These are phyloP conservation scores for Oostethus manadensis DNA, from an alignment of 2,113 vertebrate species.

Conservation along the genomic window DNA sequence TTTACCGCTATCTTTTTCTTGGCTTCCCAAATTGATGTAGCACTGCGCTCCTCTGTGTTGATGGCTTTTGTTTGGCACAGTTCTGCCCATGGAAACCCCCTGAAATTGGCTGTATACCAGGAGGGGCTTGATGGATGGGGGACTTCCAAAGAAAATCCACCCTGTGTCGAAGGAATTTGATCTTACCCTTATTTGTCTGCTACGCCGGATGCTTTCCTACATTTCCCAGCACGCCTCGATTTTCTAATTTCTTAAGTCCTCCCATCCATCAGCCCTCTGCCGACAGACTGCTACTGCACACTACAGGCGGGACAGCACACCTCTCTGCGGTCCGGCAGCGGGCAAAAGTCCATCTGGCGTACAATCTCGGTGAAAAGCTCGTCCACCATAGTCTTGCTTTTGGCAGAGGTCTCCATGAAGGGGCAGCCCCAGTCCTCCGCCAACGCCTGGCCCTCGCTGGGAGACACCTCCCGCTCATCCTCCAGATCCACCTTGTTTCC, in stretches of 20 bases:
- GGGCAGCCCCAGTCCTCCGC: slow-evolving; percentile 97
- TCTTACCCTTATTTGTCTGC: background rate
- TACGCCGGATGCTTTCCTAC: slow-evolving; percentile 28
- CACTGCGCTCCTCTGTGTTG: slow-evolving; percentile 32
- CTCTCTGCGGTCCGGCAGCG: slow-evolving; percentile 90
- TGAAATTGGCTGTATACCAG: slow-evolving; percentile 11
- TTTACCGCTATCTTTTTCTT: slow-evolving; percentile 23
- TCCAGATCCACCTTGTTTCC: slow-evolving; percentile 97
- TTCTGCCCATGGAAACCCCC: slow-evolving; percentile 42
- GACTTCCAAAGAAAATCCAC: slow-evolving; percentile 35
- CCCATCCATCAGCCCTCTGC: slow-evolving; percentile 5
- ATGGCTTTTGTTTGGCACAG: slow-evolving; percentile 59
- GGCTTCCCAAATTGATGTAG: slow-evolving; percentile 48
- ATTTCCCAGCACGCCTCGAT: slow-evolving; percentile 26
- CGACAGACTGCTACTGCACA: slow-evolving; percentile 78
- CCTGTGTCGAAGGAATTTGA: slow-evolving; percentile 19
- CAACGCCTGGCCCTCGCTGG: slow-evolving; percentile 85
- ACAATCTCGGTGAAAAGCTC: slow-evolving; percentile 96
- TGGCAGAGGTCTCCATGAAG: slow-evolving; percentile 96
- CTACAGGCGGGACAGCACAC: slow-evolving; percentile 90
- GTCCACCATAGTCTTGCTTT: slow-evolving; percentile 97
- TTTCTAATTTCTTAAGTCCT: slow-evolving; percentile 7
- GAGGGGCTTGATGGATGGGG: slow-evolving; percentile 25
- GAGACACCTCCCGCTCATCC: slow-evolving; percentile 88
- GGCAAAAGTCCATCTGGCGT: slow-evolving; percentile 95